Conservation (phyloP, 2,113 vertebrate species). For the Micronisus gabar region DNA sequence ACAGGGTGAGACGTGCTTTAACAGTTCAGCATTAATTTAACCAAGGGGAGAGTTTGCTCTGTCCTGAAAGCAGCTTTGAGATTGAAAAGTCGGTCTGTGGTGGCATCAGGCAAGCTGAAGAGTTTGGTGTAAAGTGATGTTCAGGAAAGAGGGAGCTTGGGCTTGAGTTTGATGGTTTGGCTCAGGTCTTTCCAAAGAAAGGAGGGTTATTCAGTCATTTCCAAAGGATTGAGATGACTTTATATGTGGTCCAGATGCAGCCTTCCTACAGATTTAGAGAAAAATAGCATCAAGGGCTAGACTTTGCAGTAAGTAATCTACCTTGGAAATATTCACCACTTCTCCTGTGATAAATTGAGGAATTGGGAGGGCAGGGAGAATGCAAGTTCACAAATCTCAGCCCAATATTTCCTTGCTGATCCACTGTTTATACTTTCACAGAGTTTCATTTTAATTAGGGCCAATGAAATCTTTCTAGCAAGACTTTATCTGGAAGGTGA, state of each 20-base stretch:
- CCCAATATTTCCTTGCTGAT: neutral
- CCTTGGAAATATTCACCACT: neutral
- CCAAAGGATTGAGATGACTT: neutral
- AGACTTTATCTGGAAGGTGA: neutral
- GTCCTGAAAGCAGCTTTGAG: neutral
- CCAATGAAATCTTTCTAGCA: slow-evolving; percentile 31
- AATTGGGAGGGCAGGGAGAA: neutral
- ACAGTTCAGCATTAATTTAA: neutral
- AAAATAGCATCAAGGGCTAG: neutral
- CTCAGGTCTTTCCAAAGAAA: neutral
- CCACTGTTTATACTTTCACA: neutral
- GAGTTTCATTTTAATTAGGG: slow-evolving; percentile 15
- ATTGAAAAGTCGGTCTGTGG: neutral
- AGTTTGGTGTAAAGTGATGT: neutral
- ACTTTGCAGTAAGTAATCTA: neutral
- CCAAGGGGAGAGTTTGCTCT: neutral
- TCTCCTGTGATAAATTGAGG: neutral
- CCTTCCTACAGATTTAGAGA: neutral
- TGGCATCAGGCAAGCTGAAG: neutral
- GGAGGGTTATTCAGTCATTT: neutral
- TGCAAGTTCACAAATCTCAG: neutral
- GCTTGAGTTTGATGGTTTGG: neutral
- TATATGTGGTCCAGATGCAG: neutral
- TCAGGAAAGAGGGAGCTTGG: neutral
- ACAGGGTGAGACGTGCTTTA: neutral